Evolutionary conservation across 2,797 vertebrate species (phyloP), one percentile per base, ranked within the genome.

Genomic region (Trachurus trachurus): DNA sequence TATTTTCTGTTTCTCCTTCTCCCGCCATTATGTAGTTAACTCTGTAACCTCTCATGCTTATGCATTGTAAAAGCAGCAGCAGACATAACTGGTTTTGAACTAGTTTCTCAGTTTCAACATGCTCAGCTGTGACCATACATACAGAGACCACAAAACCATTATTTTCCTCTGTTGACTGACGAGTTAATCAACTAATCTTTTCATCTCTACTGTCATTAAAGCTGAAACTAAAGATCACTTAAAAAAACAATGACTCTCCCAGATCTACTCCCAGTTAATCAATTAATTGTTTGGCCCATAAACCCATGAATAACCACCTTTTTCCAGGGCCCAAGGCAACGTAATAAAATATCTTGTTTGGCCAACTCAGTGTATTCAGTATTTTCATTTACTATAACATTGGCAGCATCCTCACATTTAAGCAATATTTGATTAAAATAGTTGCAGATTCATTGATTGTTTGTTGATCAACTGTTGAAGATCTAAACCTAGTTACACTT

Each of bases 1-100:
- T 63, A 29, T 40, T 64, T 72, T 26, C 50, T 74, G 31, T 72
- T 26, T 59, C 39, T 75, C 31, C 31, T 29, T 44, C 54, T 61
- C 64, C 21, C 2, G 4, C 9, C 34, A 9, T 67, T 59, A 29
- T 54, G 40, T 50, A 44, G 64, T 81, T 66, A 40, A 66, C 59
- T 82, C 56, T 75, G 6, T 34, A 26, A 17, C 47, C 45, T 40
- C 56, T 26, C 21, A 1, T 54, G 5, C 59, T 9, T 53, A 65
- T 63, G 58, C 39, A 49, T 34, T 79, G 53, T 26, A 29, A 11
- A 44, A 45, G 61, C 21, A 44, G 7, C 63, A 42, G 16, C 26
- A 26, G 26, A 26, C 26, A 26, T 26, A 26, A 26, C 26, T 26
- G 10, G 1, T 60, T 67, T 34, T 34, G 31, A 34, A 34, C 31